Percentiles rank a stretch among this genome's conserved stretches.
phyloP scores from a whole-genome alignment of 1,140 invertebrate species.

The Anastrepha ludens region DNA sequence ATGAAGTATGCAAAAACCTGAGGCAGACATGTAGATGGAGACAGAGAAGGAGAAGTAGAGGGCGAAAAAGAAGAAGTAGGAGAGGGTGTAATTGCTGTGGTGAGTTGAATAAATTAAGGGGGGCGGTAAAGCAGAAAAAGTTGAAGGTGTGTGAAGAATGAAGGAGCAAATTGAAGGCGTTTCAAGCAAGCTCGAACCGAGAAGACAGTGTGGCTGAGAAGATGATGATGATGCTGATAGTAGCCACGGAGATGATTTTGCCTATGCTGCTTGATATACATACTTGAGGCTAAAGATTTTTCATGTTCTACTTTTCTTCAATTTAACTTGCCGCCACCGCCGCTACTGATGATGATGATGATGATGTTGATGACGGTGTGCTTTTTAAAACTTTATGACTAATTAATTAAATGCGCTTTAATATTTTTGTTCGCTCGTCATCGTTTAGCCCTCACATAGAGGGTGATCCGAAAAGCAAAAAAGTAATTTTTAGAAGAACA shows the following conservation, averaged over 20 bases:
- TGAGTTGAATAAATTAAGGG: neutral
- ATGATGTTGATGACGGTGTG: conserved; percentile 42
- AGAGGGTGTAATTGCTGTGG: too few species aligned
- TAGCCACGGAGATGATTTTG: conserved; percentile 12
- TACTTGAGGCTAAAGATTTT: neutral
- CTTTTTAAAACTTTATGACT: conserved; percentile 54
- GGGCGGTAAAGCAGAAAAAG: neutral
- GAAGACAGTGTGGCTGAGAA: neutral
- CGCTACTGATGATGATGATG: conserved; percentile 30
- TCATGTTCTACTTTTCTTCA: neutral
- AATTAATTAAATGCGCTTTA: conserved; percentile 56
- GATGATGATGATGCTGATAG: neutral
- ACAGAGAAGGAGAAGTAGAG: too few species aligned
- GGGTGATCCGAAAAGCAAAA: too few species aligned
- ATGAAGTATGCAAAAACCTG: conserved; percentile 13
- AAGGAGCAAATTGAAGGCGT: neutral
- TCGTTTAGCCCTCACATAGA: neutral
- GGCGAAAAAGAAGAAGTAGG: too few species aligned
- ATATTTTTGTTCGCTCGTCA: conserved; percentile 10
- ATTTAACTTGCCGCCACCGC: neutral
- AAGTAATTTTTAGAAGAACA: too few species aligned
- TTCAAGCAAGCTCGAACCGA: neutral
- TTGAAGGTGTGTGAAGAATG: neutral
- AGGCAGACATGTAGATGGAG: neutral
- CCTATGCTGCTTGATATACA: neutral